These are phyloP conservation scores for Danio kyathit DNA, from an alignment of 2,797 vertebrate species.

Conservation along the genomic window DNA sequence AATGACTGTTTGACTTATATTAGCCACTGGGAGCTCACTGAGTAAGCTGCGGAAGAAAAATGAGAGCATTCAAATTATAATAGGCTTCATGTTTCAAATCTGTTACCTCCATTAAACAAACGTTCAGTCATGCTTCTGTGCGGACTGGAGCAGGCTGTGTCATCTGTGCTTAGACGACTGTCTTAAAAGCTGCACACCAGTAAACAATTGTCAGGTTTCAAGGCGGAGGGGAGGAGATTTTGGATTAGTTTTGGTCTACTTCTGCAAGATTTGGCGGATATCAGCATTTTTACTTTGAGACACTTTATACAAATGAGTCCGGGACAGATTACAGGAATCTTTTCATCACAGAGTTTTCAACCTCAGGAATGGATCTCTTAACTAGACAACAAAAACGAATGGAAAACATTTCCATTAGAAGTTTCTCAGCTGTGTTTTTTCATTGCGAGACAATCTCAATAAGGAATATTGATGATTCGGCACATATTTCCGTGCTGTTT, in stretches of 20 bases:
- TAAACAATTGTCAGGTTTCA: constrained; percentile 41
- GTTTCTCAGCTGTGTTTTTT: constrained; percentile 69
- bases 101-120: constrained; percentile 13
- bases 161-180: neutral
- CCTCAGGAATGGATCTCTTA: neutral
- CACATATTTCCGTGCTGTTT: constrained; percentile 72
- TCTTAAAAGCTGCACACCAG: neutral
- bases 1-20: neutral
- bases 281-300: constrained; percentile 44
- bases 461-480: constrained; percentile 82
- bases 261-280: constrained; percentile 2
- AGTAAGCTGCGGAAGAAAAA: neutral
- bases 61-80: neutral
- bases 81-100: neutral
- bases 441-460: constrained; percentile 76
- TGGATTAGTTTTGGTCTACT: constrained; percentile 25
- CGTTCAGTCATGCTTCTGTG: neutral
- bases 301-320: constrained; percentile 19
- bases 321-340: constrained; percentile 10
- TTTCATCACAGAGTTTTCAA: constrained; percentile 13
- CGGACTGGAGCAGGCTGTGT: neutral
- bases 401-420: constrained; percentile 58
- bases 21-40: neutral
- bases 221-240: constrained; percentile 11
- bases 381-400: constrained; percentile 38